Conservation (phyloP, 2,888 invertebrate genomes). For the Lepas anatifera region DNA sequence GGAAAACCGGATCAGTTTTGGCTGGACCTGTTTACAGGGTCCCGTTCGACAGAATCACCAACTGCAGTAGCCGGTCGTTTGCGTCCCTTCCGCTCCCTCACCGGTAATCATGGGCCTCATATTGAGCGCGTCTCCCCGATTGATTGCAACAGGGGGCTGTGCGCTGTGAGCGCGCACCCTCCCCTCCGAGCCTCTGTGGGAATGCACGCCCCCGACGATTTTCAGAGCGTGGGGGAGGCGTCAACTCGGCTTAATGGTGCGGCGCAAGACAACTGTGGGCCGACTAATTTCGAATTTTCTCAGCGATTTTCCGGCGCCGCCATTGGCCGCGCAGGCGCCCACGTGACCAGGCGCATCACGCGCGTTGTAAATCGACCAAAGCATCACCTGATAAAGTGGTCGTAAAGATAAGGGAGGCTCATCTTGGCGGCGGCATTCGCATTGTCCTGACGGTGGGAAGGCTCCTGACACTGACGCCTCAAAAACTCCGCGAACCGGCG, state of each 20-base stretch:
- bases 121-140: neutral
- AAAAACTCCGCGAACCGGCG: too few species aligned
- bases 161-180: neutral
- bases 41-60: too few species aligned
- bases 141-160: neutral
- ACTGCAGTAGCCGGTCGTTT: too few species aligned
- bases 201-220: neutral
- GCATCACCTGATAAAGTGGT: conserved; percentile 12
- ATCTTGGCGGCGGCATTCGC: conserved; percentile 9
- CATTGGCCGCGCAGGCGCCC: conserved; percentile 7
- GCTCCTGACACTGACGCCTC: neutral
- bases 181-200: neutral
- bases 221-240: neutral
- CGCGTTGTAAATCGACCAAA: conserved; percentile 12
- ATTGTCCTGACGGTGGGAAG: neutral
- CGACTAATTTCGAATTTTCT: conserved; percentile 14
- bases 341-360: conserved; percentile 10
- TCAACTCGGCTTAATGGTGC: conserved; percentile 7
- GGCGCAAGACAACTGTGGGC: conserved; percentile 7
- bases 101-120: neutral
- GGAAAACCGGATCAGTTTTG: too few species aligned
- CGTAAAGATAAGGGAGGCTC: conserved; percentile 11
- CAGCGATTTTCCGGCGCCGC: conserved; percentile 4
- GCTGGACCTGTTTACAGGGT: too few species aligned
- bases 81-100: neutral